These are phyloP conservation scores for Linyphia triangularis DNA, from an alignment of 2,888 invertebrate genomes.

Conservation along the genomic window DNA sequence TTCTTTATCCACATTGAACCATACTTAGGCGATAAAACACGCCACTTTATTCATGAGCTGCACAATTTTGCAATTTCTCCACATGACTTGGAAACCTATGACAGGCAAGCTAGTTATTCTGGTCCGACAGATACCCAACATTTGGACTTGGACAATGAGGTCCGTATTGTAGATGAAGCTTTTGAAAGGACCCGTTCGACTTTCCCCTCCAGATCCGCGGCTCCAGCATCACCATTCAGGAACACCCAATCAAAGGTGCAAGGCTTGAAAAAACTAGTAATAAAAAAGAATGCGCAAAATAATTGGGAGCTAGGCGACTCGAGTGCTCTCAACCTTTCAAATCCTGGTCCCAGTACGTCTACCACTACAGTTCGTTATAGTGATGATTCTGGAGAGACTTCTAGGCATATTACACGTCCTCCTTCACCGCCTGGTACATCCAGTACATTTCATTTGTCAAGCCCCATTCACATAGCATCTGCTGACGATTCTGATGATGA, in stretches of 20 bases:
- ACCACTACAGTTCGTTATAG: too few species aligned
- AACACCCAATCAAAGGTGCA: background rate
- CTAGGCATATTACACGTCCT: too few species aligned
- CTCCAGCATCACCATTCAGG: background rate
- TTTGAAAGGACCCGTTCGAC: too few species aligned
- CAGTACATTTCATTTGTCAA: background rate
- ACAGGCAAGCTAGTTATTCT: slow-evolving; percentile 79
- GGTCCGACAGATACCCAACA: background rate
- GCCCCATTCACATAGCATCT: background rate
- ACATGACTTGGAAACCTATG: slow-evolving; percentile 88
- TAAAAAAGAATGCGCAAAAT: slow-evolving; percentile 40
- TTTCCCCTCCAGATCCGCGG: slow-evolving; percentile 17
- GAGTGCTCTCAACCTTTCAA: background rate
- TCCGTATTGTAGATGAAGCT: background rate
- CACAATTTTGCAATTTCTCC: slow-evolving; percentile 92
- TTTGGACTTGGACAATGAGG: too few species aligned
- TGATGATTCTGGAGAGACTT: too few species aligned
- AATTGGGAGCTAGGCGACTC: slow-evolving; percentile 8
- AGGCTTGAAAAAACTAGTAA: slow-evolving; percentile 29
- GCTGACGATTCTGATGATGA: background rate
- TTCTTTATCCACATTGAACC: slow-evolving; percentile 86
- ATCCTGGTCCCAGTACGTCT: slow-evolving; percentile 55
- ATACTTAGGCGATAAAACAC: slow-evolving; percentile 86
- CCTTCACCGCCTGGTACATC: background rate
- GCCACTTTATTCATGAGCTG: slow-evolving; percentile 94